Evolutionary conservation across 2,113 vertebrate genomes (phyloP).

Genomic region (Prionailurus bengalensis): DNA sequence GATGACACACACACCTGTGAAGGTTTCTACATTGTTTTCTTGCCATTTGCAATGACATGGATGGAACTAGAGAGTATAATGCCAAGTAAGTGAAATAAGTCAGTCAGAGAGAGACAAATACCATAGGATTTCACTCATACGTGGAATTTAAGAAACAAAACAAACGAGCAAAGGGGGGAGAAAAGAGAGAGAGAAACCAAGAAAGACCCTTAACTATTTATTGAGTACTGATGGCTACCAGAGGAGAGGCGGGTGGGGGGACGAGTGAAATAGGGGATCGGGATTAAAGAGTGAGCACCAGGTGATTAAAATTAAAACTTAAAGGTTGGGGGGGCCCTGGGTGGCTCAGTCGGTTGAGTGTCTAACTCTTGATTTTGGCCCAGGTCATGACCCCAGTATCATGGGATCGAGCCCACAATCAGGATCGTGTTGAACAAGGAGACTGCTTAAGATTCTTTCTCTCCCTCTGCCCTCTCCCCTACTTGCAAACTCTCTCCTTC

Average conservation of each 20-base stretch:
- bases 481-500: too few relatives aligned
- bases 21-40: background rate
- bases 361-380: too few relatives aligned
- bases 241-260: background rate
- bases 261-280: background rate
- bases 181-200: background rate
- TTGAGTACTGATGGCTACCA: background rate
- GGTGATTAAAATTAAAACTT: background rate
- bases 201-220: background rate
- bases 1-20: background rate
- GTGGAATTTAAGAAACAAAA: background rate
- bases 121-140: background rate
- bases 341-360: too few relatives aligned
- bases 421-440: too few relatives aligned
- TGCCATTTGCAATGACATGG: background rate
- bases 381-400: too few relatives aligned
- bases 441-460: too few relatives aligned
- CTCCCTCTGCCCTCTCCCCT: too few relatives aligned
- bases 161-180: background rate
- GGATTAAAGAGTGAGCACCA: background rate
- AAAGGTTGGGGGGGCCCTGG: too few relatives aligned
- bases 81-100: background rate
- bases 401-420: too few relatives aligned
- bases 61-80: background rate
- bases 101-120: background rate